Evolutionary conservation across 2,113 vertebrate species (phyloP), one percentile per base, ranked within the genome.

Genomic region (Andinoacara biseriatus): DNA sequence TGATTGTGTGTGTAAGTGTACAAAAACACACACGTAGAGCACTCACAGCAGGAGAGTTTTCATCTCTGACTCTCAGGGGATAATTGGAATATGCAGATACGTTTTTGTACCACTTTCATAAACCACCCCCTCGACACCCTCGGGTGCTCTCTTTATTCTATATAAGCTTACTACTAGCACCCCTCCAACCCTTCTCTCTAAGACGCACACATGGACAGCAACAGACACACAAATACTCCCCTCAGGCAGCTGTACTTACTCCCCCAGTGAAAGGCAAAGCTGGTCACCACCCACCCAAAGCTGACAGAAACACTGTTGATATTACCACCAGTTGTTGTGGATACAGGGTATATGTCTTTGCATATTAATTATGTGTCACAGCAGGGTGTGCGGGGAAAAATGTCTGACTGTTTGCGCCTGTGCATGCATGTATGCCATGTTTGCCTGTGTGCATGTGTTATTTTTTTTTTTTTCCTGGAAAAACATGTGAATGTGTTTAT

Each of bases 51-150:
- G 91, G 88, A 86, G 83, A 63, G 87, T 92, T 93, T 95, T 95
- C 92, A 94, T 94, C 91, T 90, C 46, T 76, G 81, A 90, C 89
- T 93, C 93, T 90, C 77, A 15, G 87, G 86, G 91, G 91, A 93
- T 80, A 91, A 94, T 93, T 92, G 88, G 85, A 92, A 93, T 93
- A 93, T 93, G 93, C 86, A 93, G 93, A 91, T 92, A 77, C 86
- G 87, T 90, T 93, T 93, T 90, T 87, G 79, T 90, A 91, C 84
- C 87, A 89, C 90, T 92, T 93, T 93, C 86, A 92, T 87, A 85
- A 93, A 78, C 89, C 91, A 86, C 93, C 91, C 91, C 91, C 90
- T 75, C 69, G 72, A 89, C 91, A 92, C 87, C 92, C 84, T 82
- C 79, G 84, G 86, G 89, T 90, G 89, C 88, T 93, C 81, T 92